Base-by-base conservation (phyloP, 2,113 vertebrate species). In the Piliocolobus tephrosceles region DNA sequence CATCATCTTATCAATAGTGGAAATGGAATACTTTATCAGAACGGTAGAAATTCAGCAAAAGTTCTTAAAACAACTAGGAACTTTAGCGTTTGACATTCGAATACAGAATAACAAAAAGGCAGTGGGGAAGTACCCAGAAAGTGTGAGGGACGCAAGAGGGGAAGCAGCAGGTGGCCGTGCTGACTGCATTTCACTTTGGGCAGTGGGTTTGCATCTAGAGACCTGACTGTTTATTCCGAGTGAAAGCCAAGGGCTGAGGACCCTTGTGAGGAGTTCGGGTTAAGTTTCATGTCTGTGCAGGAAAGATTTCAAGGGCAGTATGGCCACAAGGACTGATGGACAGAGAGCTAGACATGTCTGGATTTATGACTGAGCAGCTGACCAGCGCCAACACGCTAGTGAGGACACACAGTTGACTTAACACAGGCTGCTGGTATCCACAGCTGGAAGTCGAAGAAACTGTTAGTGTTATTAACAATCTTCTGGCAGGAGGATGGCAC, bases 181-280 rank as follows among this genome's bases (percentile, higher is more conserved):
- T 58, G 82, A 25, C 88, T 92, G 55, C 13, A 16, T 43, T 95
- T 94, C 78, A 32, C 23, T 32, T 8, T 25, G 23, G 89, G 61
- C 81, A 8, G 66, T 70, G 73, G 23, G 55, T 95, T 57, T 35
- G 17, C 18, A 2, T 64, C 85, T 66, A 52, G 78, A 96, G 72
- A 72, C 80, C 58, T 72, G 86, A 61, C 57, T 96, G 35, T 96
- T 91, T 96, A 88, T 78, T 90, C 91, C 87, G 86, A 93, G 58
- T 1, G 45, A 4, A 17, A 64, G 95, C 96, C 95, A 94, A 94
- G 61, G 81, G 27, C 12, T 61, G 1, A 92, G 61, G 66, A 88
- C 50, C 64, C 57, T 85, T 47, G 73, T 20, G 12, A 70, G 70
- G 93, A 93, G 73, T 40, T 45, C 0, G 0, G 22, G 27, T 52